These are phyloP conservation scores for Mesochorus sp. DNA, from an alignment of 2,888 invertebrate genomes.

Conservation along the genomic window DNA sequence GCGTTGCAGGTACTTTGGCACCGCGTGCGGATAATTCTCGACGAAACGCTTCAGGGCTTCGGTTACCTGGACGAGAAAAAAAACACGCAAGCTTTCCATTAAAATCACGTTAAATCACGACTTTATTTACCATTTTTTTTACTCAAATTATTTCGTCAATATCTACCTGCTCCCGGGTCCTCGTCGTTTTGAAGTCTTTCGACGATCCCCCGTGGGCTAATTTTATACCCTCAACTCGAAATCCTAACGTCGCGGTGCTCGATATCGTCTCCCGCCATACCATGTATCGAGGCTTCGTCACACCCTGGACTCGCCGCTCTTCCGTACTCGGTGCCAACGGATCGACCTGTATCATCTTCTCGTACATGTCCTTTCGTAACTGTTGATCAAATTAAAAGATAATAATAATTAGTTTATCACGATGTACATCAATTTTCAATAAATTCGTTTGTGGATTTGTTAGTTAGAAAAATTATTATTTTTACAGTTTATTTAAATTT, in stretches of 20 bases:
- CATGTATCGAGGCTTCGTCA: constrained; percentile 97
- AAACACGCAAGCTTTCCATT: no score
- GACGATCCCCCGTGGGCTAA: constrained; percentile 95
- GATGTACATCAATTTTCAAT: no score
- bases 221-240: constrained; percentile 97
- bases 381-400: constrained; percentile 55
- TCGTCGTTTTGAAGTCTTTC: constrained; percentile 97
- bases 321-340: constrained; percentile 94
- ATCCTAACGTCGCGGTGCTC: constrained; percentile 97
- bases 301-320: constrained; percentile 94
- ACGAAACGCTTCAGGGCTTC: constrained; percentile 92
- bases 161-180: constrained; percentile 90
- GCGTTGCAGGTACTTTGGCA: constrained; percentile 92
- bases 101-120: constrained; percentile 4
- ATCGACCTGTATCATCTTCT: constrained; percentile 98
- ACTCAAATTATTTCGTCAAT: no score
- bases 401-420: no score
- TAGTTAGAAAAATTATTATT: no score
- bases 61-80: constrained; percentile 83
- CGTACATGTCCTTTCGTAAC: constrained; percentile 93
- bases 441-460: no score
- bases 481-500: no score
- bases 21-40: constrained; percentile 89
- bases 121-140: no score
- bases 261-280: constrained; percentile 98